Percentiles rank a stretch among this genome's conserved stretches.
phyloP scores from a whole-genome alignment of 2,888 invertebrate species.

The Polydrusus cervinus region DNA sequence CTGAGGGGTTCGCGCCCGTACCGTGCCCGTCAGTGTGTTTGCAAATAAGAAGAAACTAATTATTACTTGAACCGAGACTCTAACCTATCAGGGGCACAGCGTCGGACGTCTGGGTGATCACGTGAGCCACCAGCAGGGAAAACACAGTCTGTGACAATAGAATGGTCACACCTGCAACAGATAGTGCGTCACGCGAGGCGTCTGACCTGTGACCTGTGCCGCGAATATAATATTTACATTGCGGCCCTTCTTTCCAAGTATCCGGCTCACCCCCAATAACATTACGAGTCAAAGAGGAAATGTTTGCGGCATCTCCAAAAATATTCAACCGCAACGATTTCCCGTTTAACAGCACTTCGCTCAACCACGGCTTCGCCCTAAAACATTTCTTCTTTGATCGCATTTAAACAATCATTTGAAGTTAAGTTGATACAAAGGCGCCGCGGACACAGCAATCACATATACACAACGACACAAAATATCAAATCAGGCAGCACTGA shows the following conservation, averaged over 20 bases:
- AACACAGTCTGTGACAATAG: conserved; percentile 99
- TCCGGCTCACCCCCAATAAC: conserved; percentile 68
- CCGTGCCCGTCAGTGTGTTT: conserved; percentile 64
- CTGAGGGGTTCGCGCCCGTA: conserved; percentile 60
- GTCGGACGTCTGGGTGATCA: conserved; percentile 99
- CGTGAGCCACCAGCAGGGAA: conserved; percentile 98
- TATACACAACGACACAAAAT: conserved; percentile 64
- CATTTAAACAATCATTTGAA: conserved; percentile 56
- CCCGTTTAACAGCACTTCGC: conserved; percentile 64
- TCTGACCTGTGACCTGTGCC: conserved; percentile 72
- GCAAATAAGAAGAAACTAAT: conserved; percentile 66
- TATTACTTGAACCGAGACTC: conserved; percentile 64
- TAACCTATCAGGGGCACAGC: conserved; percentile 98
- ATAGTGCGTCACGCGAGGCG: conserved; percentile 73
- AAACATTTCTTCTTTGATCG: conserved; percentile 72
- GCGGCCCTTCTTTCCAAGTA: conserved; percentile 68
- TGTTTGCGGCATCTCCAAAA: conserved; percentile 66
- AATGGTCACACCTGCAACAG: conserved; percentile 98
- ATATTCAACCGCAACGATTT: conserved; percentile 61
- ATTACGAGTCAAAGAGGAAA: conserved; percentile 70
- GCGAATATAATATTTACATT: conserved; percentile 53
- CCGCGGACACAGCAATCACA: conserved; percentile 70
- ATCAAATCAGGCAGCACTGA: conserved; percentile 70
- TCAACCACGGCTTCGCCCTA: conserved; percentile 64
- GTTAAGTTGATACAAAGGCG: conserved; percentile 64